These are phyloP conservation scores for Hypena proboscidalis DNA, from an alignment of 2,888 invertebrate species.

Conservation along the genomic window DNA sequence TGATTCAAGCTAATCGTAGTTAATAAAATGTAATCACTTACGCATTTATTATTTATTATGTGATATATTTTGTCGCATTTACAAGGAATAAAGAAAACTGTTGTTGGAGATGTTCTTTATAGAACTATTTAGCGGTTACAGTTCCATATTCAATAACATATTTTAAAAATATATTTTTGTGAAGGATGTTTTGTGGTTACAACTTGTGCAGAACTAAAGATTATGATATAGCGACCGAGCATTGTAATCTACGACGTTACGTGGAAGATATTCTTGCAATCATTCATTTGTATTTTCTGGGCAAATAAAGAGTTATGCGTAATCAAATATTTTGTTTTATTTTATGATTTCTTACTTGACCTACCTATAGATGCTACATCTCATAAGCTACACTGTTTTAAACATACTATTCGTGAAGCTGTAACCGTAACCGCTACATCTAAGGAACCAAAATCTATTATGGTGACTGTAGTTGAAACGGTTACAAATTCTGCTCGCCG, in stretches of 20 bases:
- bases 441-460: too few relatives aligned
- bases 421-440: too few relatives aligned
- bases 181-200: conserved; percentile 73
- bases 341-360: background rate
- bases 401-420: too few relatives aligned
- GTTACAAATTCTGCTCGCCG: too few relatives aligned
- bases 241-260: conserved; percentile 63
- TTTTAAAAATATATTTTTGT: conserved; percentile 80
- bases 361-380: too few relatives aligned
- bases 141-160: conserved; percentile 73
- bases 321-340: conserved; percentile 57
- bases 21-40: conserved; percentile 28
- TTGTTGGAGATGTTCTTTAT: conserved; percentile 49
- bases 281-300: conserved; percentile 83
- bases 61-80: conserved; percentile 49
- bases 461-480: too few relatives aligned
- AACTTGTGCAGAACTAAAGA: conserved; percentile 46
- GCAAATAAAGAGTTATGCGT: conserved; percentile 83
- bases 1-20: conserved; percentile 28
- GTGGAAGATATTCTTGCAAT: conserved; percentile 78
- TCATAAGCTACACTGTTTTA: too few relatives aligned
- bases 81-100: conserved; percentile 35
- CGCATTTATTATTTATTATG: conserved; percentile 46
- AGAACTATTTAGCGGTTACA: conserved; percentile 63
- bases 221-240: conserved; percentile 52